A percentile compares a stretch with the other conserved stretches of the same genome.
phyloP scores from a whole-genome alignment of 2,797 vertebrate genomes.

The Manis javanica region DNA sequence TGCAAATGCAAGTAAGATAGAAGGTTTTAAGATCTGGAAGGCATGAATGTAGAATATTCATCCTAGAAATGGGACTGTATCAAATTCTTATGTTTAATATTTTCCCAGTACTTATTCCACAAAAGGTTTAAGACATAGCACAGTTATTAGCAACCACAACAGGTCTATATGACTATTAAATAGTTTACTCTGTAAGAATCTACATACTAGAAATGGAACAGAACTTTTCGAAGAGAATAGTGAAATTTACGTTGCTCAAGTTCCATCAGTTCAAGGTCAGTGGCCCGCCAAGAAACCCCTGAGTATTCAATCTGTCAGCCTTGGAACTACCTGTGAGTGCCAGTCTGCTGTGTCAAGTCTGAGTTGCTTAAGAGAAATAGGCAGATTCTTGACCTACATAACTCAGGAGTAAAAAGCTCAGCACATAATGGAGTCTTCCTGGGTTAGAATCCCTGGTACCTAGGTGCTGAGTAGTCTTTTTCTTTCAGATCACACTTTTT shows the following conservation, averaged over 20 bases:
- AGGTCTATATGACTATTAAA: neutral
- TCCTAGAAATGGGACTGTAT: neutral
- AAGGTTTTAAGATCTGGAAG: neutral
- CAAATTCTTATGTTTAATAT: neutral
- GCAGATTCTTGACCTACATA: conserved; percentile 66
- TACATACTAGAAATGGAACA: neutral
- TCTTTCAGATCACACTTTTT: neutral
- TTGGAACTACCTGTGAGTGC: conserved; percentile 11
- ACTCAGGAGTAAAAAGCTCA: conserved; percentile 44
- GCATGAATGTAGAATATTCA: neutral
- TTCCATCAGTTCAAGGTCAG: conserved; percentile 63
- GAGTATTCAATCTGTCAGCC: conserved; percentile 60
- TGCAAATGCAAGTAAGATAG: neutral
- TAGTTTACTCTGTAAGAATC: conserved; percentile 40
- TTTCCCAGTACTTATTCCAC: neutral
- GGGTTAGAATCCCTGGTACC: neutral
- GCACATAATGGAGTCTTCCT: neutral
- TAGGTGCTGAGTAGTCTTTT: conserved; percentile 49
- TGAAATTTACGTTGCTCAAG: conserved; percentile 35
- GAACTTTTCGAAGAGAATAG: conserved; percentile 47
- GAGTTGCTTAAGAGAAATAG: neutral
- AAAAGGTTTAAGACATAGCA: neutral
- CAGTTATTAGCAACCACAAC: neutral
- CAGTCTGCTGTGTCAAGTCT: neutral
- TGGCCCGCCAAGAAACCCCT: conserved; percentile 56